Conservation (phyloP, 1,140 invertebrate species). For the Drosophila kanapiae region DNA sequence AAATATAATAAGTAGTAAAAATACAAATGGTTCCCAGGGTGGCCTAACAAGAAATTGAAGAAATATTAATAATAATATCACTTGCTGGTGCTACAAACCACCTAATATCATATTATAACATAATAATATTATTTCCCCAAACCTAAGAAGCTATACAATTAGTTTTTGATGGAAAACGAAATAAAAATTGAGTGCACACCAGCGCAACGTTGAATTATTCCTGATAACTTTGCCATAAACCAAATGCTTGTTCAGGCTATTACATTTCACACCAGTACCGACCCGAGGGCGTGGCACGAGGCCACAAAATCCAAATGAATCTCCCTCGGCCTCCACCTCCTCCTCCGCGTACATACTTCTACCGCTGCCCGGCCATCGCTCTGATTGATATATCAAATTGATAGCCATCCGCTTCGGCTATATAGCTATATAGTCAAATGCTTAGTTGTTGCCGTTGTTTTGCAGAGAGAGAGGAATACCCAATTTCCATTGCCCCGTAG, state of each 20-base stretch:
- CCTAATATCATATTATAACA: too few species aligned
- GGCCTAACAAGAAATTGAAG: too few species aligned
- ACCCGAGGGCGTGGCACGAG: not conserved
- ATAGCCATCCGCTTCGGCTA: constrained; percentile 52
- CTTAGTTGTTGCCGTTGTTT: constrained; percentile 37
- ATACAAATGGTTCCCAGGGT: not conserved
- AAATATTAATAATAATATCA: too few species aligned
- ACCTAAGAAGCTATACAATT: not conserved
- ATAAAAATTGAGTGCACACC: not conserved
- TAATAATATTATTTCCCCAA: too few species aligned
- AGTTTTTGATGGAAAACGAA: not conserved
- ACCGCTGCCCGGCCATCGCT: constrained; percentile 10
- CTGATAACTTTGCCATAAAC: constrained; percentile 9
- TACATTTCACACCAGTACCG: constrained; percentile 1
- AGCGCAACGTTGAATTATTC: not conserved
- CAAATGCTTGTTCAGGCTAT: constrained; percentile 20
- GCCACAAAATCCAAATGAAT: constrained; percentile 33
- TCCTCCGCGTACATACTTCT: not conserved
- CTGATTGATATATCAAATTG: constrained; percentile 82
- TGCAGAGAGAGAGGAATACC: constrained; percentile 5
- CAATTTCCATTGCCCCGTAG: constrained; percentile 38
- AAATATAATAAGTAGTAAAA: not conserved
- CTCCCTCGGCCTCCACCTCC: not conserved
- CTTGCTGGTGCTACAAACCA: too few species aligned
- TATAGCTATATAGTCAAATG: constrained; percentile 32